These are phyloP conservation scores for Euthynnus affinis DNA, from an alignment of 2,797 vertebrate species.

Conservation along the genomic window DNA sequence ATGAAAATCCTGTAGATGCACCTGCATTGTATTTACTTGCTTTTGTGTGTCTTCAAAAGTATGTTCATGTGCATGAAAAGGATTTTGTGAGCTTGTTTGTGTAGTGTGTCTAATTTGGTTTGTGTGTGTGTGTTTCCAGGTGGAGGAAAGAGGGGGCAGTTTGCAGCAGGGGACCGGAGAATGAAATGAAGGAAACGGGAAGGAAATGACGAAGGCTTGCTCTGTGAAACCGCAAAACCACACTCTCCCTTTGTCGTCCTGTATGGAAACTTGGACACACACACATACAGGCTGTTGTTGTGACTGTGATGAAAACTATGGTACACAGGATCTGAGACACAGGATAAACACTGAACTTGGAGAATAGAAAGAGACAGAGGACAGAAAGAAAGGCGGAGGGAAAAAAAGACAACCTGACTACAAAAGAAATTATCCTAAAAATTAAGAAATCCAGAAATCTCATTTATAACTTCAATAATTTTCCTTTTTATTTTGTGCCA, in stretches of 20 bases:
- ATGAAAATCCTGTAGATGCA: constrained; percentile 24
- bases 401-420: not conserved
- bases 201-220: constrained; percentile 83
- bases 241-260: constrained; percentile 74
- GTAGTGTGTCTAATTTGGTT: constrained; percentile 22
- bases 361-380: constrained; percentile 13
- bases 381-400: not conserved
- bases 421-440: not conserved
- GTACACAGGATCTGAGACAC: constrained; percentile 70
- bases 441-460: not conserved
- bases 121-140: constrained; percentile 59
- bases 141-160: constrained; percentile 77
- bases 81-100: constrained; percentile 48
- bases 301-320: constrained; percentile 55
- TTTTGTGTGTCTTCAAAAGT: constrained; percentile 35
- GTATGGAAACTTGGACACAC: constrained; percentile 74
- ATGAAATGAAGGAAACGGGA: constrained; percentile 87
- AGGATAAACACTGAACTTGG: constrained; percentile 49
- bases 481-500: constrained; percentile 10
- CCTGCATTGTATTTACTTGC: constrained; percentile 29
- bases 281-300: constrained; percentile 62
- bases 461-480: not conserved
- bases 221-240: constrained; percentile 69
- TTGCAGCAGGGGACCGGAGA: constrained; percentile 72
- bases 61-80: constrained; percentile 42